Evolutionary conservation across 2,113 vertebrate genomes (phyloP).

Genomic region (Nannobrachium achirus): DNA sequence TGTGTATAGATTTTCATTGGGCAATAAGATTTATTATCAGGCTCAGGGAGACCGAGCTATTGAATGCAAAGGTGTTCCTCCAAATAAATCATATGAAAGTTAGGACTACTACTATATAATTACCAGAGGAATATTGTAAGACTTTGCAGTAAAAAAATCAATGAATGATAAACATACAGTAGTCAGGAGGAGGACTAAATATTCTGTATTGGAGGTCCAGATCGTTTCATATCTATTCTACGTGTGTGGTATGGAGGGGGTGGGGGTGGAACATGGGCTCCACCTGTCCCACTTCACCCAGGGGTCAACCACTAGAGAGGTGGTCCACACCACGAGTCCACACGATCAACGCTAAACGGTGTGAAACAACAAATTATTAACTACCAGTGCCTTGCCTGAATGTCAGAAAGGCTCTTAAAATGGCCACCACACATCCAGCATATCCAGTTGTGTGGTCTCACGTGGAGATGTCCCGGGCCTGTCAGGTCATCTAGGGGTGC

Average conservation of each 20-base stretch:
- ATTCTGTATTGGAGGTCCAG: constrained; percentile 59
- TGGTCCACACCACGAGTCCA: constrained; percentile 64
- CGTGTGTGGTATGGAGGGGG: constrained; percentile 14
- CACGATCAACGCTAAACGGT: constrained; percentile 72
- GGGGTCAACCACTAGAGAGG: constrained; percentile 67
- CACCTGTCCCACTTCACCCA: constrained; percentile 72
- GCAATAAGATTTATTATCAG: too few species aligned
- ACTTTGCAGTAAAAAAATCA: neutral
- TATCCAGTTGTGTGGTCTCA: constrained; percentile 70
- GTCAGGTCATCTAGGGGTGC: constrained; percentile 8
- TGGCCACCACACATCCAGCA: constrained; percentile 42
- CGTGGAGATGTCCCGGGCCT: constrained; percentile 12
- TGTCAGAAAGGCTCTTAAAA: constrained; percentile 72
- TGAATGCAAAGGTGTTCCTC: neutral
- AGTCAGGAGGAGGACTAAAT: constrained; percentile 10
- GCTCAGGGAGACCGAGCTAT: too few species aligned
- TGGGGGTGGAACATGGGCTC: constrained; percentile 47
- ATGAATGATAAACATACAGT: neutral
- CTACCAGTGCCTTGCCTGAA: constrained; percentile 66
- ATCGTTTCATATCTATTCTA: constrained; percentile 37
- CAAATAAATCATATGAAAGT: neutral
- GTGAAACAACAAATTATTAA: constrained; percentile 78
- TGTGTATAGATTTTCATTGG: too few species aligned
- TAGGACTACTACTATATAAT: neutral
- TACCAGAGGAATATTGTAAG: neutral